Percentiles rank a stretch among this genome's conserved stretches.
These are phyloP conservation scores for Campylomormyrus numenius DNA, from an alignment of 2,113 vertebrate genomes.

Conservation along the genomic window DNA sequence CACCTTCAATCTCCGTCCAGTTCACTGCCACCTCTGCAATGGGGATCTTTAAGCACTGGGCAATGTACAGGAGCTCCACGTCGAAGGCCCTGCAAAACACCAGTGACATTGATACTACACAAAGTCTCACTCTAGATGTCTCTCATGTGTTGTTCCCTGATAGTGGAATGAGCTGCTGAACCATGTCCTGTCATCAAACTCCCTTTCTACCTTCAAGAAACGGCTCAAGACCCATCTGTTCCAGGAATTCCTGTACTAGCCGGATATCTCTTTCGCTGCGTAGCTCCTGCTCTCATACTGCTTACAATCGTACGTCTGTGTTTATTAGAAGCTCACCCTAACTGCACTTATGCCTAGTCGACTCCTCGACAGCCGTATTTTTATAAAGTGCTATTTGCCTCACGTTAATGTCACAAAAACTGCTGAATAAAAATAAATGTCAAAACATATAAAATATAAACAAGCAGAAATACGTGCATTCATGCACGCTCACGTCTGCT, in stretches of 20 bases:
- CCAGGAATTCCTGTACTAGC: neutral
- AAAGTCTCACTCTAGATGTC: neutral
- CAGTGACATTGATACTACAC: neutral
- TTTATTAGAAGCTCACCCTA: neutral
- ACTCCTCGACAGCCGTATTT: neutral
- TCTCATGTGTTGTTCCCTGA: neutral
- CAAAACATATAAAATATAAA: neutral
- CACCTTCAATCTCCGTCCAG: slow-evolving; percentile 98
- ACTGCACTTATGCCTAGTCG: neutral
- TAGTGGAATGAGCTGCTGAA: neutral
- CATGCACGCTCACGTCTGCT: neutral
- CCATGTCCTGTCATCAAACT: neutral
- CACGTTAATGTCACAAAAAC: neutral
- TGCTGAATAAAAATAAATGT: neutral
- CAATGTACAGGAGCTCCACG: slow-evolving; percentile 90
- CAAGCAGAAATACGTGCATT: neutral
- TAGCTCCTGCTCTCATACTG: neutral
- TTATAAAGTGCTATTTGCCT: neutral
- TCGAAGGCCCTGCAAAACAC: slow-evolving; percentile 84
- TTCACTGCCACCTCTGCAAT: slow-evolving; percentile 91
- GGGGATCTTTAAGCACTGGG: slow-evolving; percentile 83
- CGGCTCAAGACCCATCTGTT: neutral
- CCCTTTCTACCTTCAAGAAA: neutral
- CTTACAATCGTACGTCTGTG: neutral
- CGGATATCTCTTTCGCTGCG: neutral